Percentiles rank a stretch among this genome's conserved stretches.
Evolutionary conservation across 2,888 invertebrate species (phyloP).

Genomic region (Meandrusa payeni): DNA sequence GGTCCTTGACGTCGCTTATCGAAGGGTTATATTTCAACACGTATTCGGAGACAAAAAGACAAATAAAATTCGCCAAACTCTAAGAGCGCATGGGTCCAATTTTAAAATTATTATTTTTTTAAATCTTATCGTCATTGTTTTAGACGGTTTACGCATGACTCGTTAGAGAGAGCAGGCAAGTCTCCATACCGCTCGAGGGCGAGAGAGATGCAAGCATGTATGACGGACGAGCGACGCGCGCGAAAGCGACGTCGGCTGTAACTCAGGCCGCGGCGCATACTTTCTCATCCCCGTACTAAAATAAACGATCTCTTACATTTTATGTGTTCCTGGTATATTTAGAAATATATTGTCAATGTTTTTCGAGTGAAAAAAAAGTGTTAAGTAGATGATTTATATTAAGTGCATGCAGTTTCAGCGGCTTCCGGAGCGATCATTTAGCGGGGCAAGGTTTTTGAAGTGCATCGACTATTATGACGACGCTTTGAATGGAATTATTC

Average conservation of each 20-base stretch:
- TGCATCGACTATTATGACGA: conserved; percentile 46
- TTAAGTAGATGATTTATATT: conserved; percentile 80
- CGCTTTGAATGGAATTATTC: conserved; percentile 55
- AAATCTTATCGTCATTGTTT: conserved; percentile 68
- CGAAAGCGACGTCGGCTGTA: conserved; percentile 61
- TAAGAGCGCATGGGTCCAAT: conserved; percentile 49
- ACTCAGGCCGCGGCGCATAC: conserved; percentile 67
- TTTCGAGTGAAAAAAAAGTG: conserved; percentile 61
- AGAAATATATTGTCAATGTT: conserved; percentile 68
- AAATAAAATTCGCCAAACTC: conserved; percentile 29
- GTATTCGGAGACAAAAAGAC: conserved; percentile 27
- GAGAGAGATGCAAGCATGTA: conserved; percentile 49
- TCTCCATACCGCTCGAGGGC: conserved; percentile 27
- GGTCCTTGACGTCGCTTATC: conserved; percentile 37
- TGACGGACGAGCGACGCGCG: conserved; percentile 70
- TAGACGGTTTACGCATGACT: conserved; percentile 61
- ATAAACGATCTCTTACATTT: conserved; percentile 69
- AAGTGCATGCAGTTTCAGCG: conserved; percentile 63
- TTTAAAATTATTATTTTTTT: conserved; percentile 42
- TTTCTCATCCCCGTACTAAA: conserved; percentile 74
- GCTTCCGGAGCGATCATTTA: conserved; percentile 74
- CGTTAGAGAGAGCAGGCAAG: conserved; percentile 39
- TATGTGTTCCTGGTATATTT: conserved; percentile 71
- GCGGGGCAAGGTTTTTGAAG: conserved; percentile 42
- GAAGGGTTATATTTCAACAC: conserved; percentile 33